phyloP scores from a whole-genome alignment of 2,113 vertebrate species.

The Syngnathus floridae region DNA sequence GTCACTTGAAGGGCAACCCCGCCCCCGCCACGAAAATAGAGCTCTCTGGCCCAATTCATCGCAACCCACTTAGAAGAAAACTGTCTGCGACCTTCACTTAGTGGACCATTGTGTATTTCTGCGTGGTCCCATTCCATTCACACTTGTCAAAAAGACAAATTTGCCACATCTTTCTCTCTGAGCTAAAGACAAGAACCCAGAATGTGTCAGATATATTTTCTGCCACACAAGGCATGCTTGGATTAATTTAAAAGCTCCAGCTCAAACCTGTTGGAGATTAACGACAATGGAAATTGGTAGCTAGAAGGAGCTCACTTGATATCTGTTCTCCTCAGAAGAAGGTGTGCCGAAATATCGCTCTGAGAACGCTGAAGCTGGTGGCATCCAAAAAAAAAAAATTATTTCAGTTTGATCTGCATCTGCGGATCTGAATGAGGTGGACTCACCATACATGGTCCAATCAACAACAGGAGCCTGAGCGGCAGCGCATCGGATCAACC shows the following conservation, averaged over 20 bases:
- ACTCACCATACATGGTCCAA: constrained; percentile 65
- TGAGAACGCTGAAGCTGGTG: constrained; percentile 54
- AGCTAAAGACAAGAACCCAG: neutral
- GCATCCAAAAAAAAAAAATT: constrained; percentile 2
- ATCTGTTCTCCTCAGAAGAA: constrained; percentile 78
- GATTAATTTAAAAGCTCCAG: neutral
- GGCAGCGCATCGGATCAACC: constrained; percentile 51
- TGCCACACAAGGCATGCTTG: neutral
- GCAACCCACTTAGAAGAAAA: constrained; percentile 48
- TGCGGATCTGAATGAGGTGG: neutral
- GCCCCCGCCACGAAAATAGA: constrained; percentile 45
- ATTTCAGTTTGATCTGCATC: neutral
- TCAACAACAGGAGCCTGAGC: constrained; percentile 54
- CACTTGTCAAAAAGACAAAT: neutral
- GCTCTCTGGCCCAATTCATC: constrained; percentile 45
- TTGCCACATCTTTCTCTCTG: neutral
- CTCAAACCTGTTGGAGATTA: neutral
- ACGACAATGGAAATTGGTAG: neutral
- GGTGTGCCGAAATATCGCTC: constrained; percentile 85
- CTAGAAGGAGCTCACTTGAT: constrained; percentile 72
- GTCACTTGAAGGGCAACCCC: constrained; percentile 23
- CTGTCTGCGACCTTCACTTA: constrained; percentile 41
- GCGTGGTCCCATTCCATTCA: constrained; percentile 1
- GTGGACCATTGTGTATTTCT: constrained; percentile 19
- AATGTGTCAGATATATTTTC: neutral